A percentile compares a stretch with the other conserved stretches of the same genome.
Conservation (phyloP, 2,888 invertebrate species). For the Amaurobius ferox region DNA sequence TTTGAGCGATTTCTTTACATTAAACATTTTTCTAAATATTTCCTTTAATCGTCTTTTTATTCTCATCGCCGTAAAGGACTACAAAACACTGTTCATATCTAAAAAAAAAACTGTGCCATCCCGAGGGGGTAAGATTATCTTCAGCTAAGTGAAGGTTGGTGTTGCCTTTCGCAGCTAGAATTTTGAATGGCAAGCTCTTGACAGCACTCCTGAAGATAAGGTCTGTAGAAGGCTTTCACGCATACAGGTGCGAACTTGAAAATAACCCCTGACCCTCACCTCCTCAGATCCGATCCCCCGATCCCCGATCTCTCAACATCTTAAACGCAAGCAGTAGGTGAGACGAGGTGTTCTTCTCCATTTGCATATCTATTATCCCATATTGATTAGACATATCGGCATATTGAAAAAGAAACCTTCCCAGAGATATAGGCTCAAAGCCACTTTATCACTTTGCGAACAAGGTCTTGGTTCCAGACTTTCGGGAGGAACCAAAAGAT, state of each 20-base stretch:
- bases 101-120: conserved; percentile 18
- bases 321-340: neutral
- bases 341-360: neutral
- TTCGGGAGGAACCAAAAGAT: neutral
- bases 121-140: conserved; percentile 53
- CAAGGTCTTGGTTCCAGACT: neutral
- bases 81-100: too few relatives aligned
- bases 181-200: conserved; percentile 63
- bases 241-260: conserved; percentile 57
- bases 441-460: neutral
- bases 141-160: conserved; percentile 51
- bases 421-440: neutral
- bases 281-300: neutral
- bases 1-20: too few relatives aligned
- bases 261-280: conserved; percentile 31
- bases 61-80: too few relatives aligned
- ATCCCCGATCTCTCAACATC: neutral
- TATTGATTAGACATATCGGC: conserved; percentile 13
- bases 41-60: too few relatives aligned
- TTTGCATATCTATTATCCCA: conserved; percentile 24
- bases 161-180: conserved; percentile 50
- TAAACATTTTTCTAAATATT: too few relatives aligned
- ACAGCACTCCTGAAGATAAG: conserved; percentile 47
- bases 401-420: neutral
- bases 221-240: conserved; percentile 38